Evolutionary conservation across 2,113 vertebrate species (phyloP), one percentile per base, ranked within the genome.

Genomic region (Mus pahari): DNA sequence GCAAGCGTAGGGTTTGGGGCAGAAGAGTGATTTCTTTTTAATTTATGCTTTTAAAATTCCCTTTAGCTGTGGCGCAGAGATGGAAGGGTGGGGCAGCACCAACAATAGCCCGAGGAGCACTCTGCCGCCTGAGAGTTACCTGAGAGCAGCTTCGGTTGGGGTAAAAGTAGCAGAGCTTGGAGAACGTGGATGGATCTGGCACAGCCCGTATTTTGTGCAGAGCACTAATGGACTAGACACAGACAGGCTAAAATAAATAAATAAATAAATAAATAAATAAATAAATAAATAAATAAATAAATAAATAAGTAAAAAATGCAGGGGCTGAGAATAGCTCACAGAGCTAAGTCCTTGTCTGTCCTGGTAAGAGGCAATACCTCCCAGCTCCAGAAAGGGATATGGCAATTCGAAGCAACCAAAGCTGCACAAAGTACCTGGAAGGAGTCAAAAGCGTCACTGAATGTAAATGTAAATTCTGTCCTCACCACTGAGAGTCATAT

Each of bases 41-140:
- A 86, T 86, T 91, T 96, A 53, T 83, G 45, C 90, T 95, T 97
- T 89, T 60, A 84, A 89, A 90, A 20, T 83, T 88, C 91, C 45
- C 45, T 96, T 26, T 75, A 66, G 75, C 14, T 90, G 50, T 68
- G 28, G 10, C 20, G 13, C 75, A 16, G 60, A 83, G 42, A 88
- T 79, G 74, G 28, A 53, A 86, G 73, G 5, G 2, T 39, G 71
- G 50, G 16, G 39, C 71, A 92, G 75, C 58, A 75, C 36, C 24
- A 92, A 42, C 64, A 60, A 90, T 33, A 94, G 60, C 55, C 7
- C 1, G 20, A 48, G 94, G 6, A 79, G 42, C 22, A 86, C 36
- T 94, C 84, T 68, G 31, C 17, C 82, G 58, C 60, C 42, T 81
- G 73, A 78, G 39, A 42, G 55, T 94, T 31, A 77, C 7, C 55